Percentiles rank a stretch among this genome's conserved stretches.
These are phyloP conservation scores for Haliclona indistincta DNA, from an alignment of 37 sponge, comb jelly and placozoan species.

Conservation along the genomic window DNA sequence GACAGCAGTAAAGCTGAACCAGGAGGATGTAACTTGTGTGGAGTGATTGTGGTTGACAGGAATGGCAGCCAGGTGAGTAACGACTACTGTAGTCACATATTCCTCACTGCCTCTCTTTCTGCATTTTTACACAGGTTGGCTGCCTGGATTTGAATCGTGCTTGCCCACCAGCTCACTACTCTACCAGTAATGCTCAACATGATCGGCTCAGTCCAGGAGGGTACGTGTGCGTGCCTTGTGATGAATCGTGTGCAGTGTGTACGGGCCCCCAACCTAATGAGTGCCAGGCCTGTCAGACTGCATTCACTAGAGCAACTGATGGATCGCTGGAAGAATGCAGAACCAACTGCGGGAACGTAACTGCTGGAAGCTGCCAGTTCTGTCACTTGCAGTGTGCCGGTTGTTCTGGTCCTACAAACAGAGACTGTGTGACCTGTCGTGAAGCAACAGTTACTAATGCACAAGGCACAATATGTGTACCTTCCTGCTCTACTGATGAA, in stretches of 20 bases:
- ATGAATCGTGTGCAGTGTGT: slow-evolving; percentile 37
- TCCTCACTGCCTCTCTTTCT: not conserved
- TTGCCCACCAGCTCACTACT: not conserved
- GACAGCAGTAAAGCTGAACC: not conserved
- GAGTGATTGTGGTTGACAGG: slow-evolving; percentile 1
- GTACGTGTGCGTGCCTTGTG: slow-evolving; percentile 37
- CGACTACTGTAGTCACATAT: not conserved
- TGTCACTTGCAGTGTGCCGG: slow-evolving; percentile 27
- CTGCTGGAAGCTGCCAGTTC: not conserved
- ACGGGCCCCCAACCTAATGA: not conserved
- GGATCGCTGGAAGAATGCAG: slow-evolving; percentile 16
- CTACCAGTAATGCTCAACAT: not conserved
- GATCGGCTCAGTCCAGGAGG: not conserved
- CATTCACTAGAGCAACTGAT: not conserved
- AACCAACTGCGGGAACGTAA: not conserved
- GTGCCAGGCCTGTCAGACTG: slow-evolving; percentile 20
- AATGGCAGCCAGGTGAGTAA: slow-evolving; percentile 46
- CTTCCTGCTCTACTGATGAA: slow-evolving; percentile 15
- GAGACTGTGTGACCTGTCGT: slow-evolving; percentile 26
- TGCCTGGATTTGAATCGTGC: slow-evolving; percentile 14
- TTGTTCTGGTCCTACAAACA: slow-evolving; percentile 26
- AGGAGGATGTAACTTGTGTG: slow-evolving; percentile 38
- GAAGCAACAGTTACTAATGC: not conserved
- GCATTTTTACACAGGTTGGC: slow-evolving; percentile 21
- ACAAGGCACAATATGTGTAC: slow-evolving; percentile 14